Percentiles rank a stretch among this genome's conserved stretches.
Evolutionary conservation across 1,140 invertebrate species (phyloP).

Genomic region (Trachymyrmex cornetzi): DNA sequence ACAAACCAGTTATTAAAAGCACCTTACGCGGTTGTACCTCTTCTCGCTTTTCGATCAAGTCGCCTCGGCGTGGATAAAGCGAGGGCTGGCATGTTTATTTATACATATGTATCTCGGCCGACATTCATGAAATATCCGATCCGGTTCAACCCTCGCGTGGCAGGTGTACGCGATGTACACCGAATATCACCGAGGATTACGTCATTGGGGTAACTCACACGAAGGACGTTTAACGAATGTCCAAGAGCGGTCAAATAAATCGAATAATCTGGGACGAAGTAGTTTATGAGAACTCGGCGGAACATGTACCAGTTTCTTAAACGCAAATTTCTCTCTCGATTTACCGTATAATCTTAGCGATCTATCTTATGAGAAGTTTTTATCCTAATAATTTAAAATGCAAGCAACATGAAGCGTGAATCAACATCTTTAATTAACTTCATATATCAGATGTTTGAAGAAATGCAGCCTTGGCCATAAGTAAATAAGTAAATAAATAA

Average conservation of each 20-base stretch:
- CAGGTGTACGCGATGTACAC: background rate
- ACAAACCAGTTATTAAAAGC: slow-evolving; percentile 74
- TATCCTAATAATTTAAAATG: background rate
- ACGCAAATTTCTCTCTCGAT: slow-evolving; percentile 11
- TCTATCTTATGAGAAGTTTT: background rate
- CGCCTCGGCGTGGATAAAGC: slow-evolving; percentile 12
- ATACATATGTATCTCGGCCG: slow-evolving; percentile 31
- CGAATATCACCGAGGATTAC: slow-evolving; percentile 32
- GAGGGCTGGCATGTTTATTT: slow-evolving; percentile 10
- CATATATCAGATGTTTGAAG: background rate
- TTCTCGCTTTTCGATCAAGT: slow-evolving; percentile 50
- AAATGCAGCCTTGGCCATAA: too few species aligned
- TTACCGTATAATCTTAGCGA: background rate
- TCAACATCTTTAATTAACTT: background rate
- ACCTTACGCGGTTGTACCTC: slow-evolving; percentile 20
- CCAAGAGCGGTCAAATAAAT: slow-evolving; percentile 42
- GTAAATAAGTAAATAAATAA: too few species aligned
- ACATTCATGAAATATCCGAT: slow-evolving; percentile 32
- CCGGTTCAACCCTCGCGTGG: slow-evolving; percentile 32
- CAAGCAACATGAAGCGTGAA: background rate
- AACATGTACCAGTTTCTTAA: slow-evolving; percentile 2
- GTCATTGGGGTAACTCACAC: slow-evolving; percentile 16
- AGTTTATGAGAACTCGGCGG: slow-evolving; percentile 26
- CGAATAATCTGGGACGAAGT: slow-evolving; percentile 34
- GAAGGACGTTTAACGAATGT: slow-evolving; percentile 37